phyloP scores from a whole-genome alignment of 2,888 invertebrate genomes.

The Aspidiotus destructor region DNA sequence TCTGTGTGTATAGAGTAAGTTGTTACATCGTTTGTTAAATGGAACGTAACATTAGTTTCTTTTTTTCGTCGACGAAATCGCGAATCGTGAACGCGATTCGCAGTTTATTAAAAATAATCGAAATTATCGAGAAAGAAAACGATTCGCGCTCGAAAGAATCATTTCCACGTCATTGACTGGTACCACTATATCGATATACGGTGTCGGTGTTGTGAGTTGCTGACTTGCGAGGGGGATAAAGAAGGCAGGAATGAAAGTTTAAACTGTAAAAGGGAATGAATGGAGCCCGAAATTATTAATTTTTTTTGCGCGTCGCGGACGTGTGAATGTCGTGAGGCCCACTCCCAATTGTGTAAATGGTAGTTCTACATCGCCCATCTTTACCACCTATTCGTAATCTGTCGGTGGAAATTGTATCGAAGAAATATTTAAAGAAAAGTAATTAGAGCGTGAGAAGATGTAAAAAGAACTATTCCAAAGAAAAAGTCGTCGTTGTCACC shows the following conservation, averaged over 20 bases:
- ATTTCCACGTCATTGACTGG: constrained; percentile 4
- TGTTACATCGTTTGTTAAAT: constrained; percentile 2
- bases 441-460: too few relatives aligned
- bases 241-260: not conserved
- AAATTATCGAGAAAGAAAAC: not conserved
- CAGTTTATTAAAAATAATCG: constrained; percentile 4
- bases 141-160: constrained; percentile 2
- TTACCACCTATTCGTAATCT: too few relatives aligned
- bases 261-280: not conserved
- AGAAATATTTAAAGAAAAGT: too few relatives aligned
- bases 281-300: too few relatives aligned
- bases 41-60: constrained; percentile 1
- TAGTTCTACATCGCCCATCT: too few relatives aligned
- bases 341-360: too few relatives aligned
- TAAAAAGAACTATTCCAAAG: too few relatives aligned
- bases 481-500: too few relatives aligned
- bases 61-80: not conserved
- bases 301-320: too few relatives aligned
- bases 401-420: too few relatives aligned
- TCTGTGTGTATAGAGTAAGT: not conserved
- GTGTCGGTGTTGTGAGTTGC: too few relatives aligned
- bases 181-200: not conserved
- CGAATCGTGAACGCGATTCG: not conserved
- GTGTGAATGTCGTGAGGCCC: too few relatives aligned
- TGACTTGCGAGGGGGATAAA: not conserved